Conservation (phyloP, 2,888 invertebrate species). For the Venusia cambrica region DNA sequence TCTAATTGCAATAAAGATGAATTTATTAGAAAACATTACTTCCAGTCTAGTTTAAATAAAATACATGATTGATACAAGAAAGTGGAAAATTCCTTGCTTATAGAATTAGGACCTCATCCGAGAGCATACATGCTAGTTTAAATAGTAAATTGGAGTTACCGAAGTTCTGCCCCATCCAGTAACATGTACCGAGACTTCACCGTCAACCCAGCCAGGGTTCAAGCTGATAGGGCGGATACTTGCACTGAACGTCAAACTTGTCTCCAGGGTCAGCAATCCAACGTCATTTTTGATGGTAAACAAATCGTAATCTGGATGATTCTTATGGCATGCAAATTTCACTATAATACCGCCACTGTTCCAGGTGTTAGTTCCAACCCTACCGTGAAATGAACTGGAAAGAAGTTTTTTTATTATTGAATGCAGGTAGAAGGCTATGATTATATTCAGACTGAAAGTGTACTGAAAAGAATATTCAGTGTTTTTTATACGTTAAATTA, state of each 20-base stretch:
- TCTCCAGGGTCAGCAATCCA: constrained; percentile 27
- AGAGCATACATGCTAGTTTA: too few relatives aligned
- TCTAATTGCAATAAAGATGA: too few relatives aligned
- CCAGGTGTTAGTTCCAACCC: constrained; percentile 41
- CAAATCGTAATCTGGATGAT: constrained; percentile 39
- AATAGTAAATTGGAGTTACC: constrained; percentile 45
- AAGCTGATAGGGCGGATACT: constrained; percentile 27
- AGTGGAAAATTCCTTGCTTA: too few relatives aligned
- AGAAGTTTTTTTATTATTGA: background rate
- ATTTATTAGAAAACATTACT: too few relatives aligned
- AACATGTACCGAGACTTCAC: constrained; percentile 32
- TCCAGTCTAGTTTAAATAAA: too few relatives aligned
- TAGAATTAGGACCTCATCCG: too few relatives aligned
- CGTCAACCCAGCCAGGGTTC: constrained; percentile 28
- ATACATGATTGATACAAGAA: too few relatives aligned
- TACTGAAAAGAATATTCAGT: too few relatives aligned
- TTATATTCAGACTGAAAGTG: too few relatives aligned
- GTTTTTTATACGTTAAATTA: too few relatives aligned
- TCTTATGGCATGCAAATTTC: constrained; percentile 28
- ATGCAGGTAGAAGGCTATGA: too few relatives aligned
- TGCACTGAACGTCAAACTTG: constrained; percentile 11
- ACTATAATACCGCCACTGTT: constrained; percentile 22
- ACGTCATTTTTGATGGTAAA: constrained; percentile 40
- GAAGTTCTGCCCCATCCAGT: constrained; percentile 55
- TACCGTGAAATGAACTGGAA: constrained; percentile 33